phyloP scores from a whole-genome alignment of 30 jellyfish, hydroid and myxozoan species.

The Aurelia sp. region DNA sequence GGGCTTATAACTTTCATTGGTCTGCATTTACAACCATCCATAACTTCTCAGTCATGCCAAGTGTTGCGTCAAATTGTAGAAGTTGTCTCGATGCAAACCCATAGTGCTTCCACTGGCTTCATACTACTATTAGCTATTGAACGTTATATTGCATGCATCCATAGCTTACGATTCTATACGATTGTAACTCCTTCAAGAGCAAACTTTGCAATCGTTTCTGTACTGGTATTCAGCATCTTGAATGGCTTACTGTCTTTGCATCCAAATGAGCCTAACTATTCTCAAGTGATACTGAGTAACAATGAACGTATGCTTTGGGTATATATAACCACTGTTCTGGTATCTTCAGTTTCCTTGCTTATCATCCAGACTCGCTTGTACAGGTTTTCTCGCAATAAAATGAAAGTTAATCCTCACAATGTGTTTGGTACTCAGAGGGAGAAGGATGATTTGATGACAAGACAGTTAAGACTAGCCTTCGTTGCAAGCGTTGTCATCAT shows the following conservation, averaged over 20 bases:
- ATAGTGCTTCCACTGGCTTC: constrained; percentile 3
- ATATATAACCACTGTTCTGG: neutral
- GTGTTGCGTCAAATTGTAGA: constrained; percentile 1
- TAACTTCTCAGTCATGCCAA: neutral
- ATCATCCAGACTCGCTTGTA: constrained; percentile 3
- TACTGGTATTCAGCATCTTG: neutral
- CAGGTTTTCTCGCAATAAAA: neutral
- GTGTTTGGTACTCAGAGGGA: neutral
- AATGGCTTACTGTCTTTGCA: neutral
- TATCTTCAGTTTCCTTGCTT: neutral
- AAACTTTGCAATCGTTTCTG: neutral
- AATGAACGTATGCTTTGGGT: neutral
- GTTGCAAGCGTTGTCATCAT: neutral
- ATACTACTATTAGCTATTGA: constrained; percentile 7
- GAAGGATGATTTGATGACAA: neutral
- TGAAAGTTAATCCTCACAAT: neutral
- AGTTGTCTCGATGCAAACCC: neutral
- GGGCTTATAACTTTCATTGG: neutral
- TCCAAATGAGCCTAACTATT: neutral
- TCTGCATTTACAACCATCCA: neutral
- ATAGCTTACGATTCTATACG: constrained; percentile 5
- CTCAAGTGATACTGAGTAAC: neutral
- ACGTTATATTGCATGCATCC: constrained; percentile 38
- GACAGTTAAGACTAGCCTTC: constrained; percentile 1
- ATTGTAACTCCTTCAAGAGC: neutral